Evolutionary conservation across 2,113 vertebrate genomes (phyloP), one percentile per base, ranked within the genome.

Genomic region (Delphinus delphis): DNA sequence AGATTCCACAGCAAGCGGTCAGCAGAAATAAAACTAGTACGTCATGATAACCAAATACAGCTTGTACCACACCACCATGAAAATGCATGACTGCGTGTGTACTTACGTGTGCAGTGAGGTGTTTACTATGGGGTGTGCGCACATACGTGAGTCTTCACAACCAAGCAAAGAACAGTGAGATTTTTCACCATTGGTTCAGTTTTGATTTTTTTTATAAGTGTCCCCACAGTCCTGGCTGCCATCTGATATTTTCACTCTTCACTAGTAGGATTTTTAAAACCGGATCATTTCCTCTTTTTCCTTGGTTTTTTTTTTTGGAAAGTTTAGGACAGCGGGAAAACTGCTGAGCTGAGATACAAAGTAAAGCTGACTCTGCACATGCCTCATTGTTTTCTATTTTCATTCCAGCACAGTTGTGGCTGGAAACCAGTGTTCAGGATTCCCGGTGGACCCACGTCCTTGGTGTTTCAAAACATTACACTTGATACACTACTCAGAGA

Each of bases 311-410:
- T 65, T 71, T 41, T 88, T 60, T 88, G 71, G 68, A 90, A 94
- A 63, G 44, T 93, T 93, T 84, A 73, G 84, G 83, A 74, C 65
- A 93, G 87, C 80, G 38, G 79, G 77, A 95, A 97, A 97, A 91
- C 31, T 88, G 94, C 95, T 93, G 96, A 96, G 96, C 87, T n/a
- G 31, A 83, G 65, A 91, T 80, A 84, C 80, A 71, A 73, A 88
- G 95, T 87, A 93, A 80, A 96, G 98, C 98, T 97, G 95, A 94
- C 94, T 97, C 90, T n/a, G 93, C 97, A 97, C 81, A 97, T 67
- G 77, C 88, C 62, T 95, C 73, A 41, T 91, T 96, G 91, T 94
- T 97, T 98, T 97, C 91, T 95, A 26, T 93, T 97, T 97, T 89
- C 53, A 0, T 53, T 98, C 88, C 89, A 96, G 71, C 58, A 67